Percentiles rank a stretch among this genome's conserved stretches.
Evolutionary conservation across 2,888 invertebrate genomes (phyloP).

Genomic region (Chrysomela aeneicollis): DNA sequence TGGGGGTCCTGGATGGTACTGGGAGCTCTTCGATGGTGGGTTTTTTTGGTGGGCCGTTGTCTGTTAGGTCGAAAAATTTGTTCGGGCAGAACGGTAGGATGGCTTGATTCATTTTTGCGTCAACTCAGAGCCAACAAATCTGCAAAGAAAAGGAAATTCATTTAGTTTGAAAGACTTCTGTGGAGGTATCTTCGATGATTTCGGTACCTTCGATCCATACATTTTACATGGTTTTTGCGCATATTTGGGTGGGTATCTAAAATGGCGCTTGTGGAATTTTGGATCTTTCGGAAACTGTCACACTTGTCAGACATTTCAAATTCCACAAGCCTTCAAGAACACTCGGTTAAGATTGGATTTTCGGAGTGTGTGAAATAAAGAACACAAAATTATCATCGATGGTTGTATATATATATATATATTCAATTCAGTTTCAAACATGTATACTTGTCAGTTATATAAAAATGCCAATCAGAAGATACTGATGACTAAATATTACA

Average conservation of each 20-base stretch:
- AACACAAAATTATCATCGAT: constrained; percentile 34
- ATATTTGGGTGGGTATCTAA: no score
- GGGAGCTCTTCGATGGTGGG: constrained; percentile 10
- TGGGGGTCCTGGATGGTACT: not conserved
- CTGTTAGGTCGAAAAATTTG: constrained; percentile 42
- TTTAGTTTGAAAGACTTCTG: constrained; percentile 28
- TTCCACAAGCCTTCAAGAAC: no score
- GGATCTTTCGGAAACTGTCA: no score
- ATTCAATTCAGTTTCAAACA: constrained; percentile 38
- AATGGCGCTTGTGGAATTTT: no score
- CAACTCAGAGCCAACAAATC: constrained; percentile 36
- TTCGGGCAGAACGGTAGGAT: constrained; percentile 15
- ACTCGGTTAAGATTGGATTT: no score
- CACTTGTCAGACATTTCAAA: no score
- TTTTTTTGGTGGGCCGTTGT: constrained; percentile 46
- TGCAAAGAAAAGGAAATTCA: constrained; percentile 38
- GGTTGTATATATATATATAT: constrained; percentile 40
- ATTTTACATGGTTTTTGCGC: no score
- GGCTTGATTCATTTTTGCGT: constrained; percentile 34
- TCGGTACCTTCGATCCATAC: no score
- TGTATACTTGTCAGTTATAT: constrained; percentile 40
- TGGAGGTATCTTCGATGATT: not conserved
- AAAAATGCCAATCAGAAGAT: constrained; percentile 28
- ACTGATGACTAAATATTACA: constrained; percentile 33
- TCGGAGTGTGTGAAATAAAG: constrained; percentile 17